Percentiles rank a stretch among this genome's conserved stretches.
These are phyloP conservation scores for Megaptera novaeangliae DNA, from an alignment of 2,113 vertebrate species.

Conservation along the genomic window DNA sequence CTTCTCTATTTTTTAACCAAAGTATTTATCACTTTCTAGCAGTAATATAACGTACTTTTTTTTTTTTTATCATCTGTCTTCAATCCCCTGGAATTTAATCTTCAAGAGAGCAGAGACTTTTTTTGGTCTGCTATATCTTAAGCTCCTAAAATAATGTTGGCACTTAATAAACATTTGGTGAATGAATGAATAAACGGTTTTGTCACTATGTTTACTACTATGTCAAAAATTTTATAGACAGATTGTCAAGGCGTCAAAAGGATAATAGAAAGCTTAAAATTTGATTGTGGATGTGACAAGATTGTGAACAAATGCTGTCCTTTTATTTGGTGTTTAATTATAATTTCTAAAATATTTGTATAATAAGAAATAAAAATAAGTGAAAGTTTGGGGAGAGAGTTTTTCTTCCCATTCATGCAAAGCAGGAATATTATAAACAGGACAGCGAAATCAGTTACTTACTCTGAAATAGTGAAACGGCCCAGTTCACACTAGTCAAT, in stretches of 20 bases:
- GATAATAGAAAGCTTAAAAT: not conserved
- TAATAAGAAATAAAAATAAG: not conserved
- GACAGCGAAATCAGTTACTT: not conserved
- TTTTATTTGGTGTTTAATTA: conserved; percentile 15
- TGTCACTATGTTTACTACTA: not conserved
- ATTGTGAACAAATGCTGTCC: not conserved
- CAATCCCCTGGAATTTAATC: not conserved
- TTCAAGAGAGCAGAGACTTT: not conserved
- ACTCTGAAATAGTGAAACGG: not conserved
- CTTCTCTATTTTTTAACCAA: not conserved
- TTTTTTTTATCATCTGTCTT: not conserved
- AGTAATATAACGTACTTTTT: not conserved
- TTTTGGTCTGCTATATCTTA: not conserved
- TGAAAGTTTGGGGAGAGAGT: not conserved
- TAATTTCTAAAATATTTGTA: not conserved
- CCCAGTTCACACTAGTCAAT: not conserved
- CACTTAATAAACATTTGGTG: conserved; percentile 7
- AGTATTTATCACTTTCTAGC: not conserved
- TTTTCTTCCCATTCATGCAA: not conserved
- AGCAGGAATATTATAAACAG: not conserved
- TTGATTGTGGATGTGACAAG: not conserved
- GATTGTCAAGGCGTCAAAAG: not conserved
- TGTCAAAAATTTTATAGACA: not conserved
- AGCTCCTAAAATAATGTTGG: not conserved
- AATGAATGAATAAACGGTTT: not conserved